Percentiles rank a stretch among this genome's conserved stretches.
These are phyloP conservation scores for Meloidogyne chitwoodi DNA, from an alignment of 1,140 invertebrate genomes.

Conservation along the genomic window DNA sequence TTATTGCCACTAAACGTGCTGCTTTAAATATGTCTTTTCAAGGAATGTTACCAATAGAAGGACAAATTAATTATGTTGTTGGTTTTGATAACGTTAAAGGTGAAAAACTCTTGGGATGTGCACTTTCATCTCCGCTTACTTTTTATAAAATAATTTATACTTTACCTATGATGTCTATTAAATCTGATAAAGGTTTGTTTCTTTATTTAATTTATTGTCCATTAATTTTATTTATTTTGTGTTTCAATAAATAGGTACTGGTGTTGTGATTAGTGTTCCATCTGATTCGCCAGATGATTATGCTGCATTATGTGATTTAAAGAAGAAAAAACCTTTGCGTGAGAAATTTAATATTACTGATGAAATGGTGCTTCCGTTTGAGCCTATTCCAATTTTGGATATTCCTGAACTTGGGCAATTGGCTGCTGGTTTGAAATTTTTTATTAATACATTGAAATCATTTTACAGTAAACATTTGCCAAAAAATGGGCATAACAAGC, in stretches of 20 bases:
- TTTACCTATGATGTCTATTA: constrained; percentile 94
- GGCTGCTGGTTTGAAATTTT: constrained; percentile 10
- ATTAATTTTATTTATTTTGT: not conserved
- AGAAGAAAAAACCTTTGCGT: constrained; percentile 84
- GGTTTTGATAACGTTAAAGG: constrained; percentile 62
- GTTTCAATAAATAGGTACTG: constrained; percentile 70
- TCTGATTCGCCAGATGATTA: constrained; percentile 98
- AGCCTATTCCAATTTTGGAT: constrained; percentile 85
- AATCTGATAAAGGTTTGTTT: constrained; percentile 76
- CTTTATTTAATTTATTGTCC: not conserved
- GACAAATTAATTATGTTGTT: constrained; percentile 70
- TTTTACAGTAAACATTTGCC: constrained; percentile 71
- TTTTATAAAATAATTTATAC: constrained; percentile 79
- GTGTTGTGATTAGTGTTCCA: constrained; percentile 93
- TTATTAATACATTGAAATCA: constrained; percentile 59
- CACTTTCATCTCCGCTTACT: constrained; percentile 78
- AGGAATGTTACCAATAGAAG: constrained; percentile 77
- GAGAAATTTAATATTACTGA: constrained; percentile 87
- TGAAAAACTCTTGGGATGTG: constrained; percentile 71
- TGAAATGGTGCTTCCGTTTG: constrained; percentile 82
- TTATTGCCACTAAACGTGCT: constrained; percentile 78
- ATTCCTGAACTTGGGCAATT: constrained; percentile 72
- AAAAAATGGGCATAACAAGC: constrained; percentile 87
- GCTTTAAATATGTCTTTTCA: constrained; percentile 94
- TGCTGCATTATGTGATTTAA: constrained; percentile 85